A percentile compares a stretch with the other conserved stretches of the same genome.
These are phyloP conservation scores for Protonibea diacanthus DNA, from an alignment of 2,797 vertebrate species.

Conservation along the genomic window DNA sequence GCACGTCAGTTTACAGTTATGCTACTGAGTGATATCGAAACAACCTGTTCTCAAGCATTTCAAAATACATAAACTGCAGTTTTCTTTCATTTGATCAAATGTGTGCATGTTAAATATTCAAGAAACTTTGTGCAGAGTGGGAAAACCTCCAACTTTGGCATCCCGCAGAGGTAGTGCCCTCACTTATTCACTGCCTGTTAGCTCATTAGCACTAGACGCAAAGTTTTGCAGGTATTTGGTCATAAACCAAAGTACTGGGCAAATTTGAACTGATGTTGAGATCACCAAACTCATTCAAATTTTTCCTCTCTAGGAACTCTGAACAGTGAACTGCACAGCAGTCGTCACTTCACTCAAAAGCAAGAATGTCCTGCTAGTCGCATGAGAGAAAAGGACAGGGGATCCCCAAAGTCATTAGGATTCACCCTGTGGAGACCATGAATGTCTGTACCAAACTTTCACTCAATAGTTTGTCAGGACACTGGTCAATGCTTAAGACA, in stretches of 20 bases:
- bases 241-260: background rate
- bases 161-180: background rate
- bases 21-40: background rate
- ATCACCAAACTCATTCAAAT: background rate
- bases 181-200: background rate
- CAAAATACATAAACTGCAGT: background rate
- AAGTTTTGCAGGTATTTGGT: background rate
- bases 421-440: background rate
- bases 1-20: background rate
- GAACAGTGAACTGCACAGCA: background rate
- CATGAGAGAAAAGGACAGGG: background rate
- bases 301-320: background rate
- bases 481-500: background rate
- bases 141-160: background rate
- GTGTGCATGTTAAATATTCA: background rate
- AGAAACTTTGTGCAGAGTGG: background rate
- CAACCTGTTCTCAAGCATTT: background rate
- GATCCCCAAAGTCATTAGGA: background rate
- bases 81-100: background rate
- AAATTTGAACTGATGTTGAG: background rate
- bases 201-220: background rate
- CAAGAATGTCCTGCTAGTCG: too few species aligned
- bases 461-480: background rate
- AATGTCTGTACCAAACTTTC: background rate
- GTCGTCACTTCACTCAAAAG: background rate